Conservation (phyloP, 2,113 vertebrate species). For the Xenopus borealis region DNA sequence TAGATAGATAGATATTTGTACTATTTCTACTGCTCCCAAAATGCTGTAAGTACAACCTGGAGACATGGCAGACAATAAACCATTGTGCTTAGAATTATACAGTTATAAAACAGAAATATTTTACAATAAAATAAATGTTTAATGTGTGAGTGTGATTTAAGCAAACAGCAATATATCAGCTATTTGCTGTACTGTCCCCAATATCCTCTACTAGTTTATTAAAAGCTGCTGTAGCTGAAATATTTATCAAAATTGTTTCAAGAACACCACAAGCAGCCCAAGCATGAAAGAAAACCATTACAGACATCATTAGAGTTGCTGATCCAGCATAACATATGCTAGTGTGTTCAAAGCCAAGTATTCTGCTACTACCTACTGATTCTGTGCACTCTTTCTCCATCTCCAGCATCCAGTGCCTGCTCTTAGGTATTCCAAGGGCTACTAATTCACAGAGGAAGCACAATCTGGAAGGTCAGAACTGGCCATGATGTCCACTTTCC, state of each 20-base stretch:
- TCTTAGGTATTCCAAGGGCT: constrained; percentile 44
- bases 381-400: constrained; percentile 8
- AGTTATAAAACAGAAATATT: too few species aligned
- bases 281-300: constrained; percentile 28
- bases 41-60: too few species aligned
- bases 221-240: constrained; percentile 24
- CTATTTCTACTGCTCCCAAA: too few species aligned
- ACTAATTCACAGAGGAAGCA: constrained; percentile 47
- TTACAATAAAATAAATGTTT: too few species aligned
- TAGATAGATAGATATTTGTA: too few species aligned
- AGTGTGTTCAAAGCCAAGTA: constrained; percentile 25
- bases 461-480: constrained; percentile 61
- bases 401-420: constrained; percentile 38
- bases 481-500: constrained; percentile 59
- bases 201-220: constrained; percentile 11
- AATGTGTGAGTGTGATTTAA: too few species aligned
- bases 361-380: background rate
- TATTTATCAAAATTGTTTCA: constrained; percentile 29
- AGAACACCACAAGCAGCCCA: constrained; percentile 17
- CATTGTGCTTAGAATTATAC: too few species aligned
- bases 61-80: too few species aligned
- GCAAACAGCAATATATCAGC: too few species aligned
- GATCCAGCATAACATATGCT: constrained; percentile 33
- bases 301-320: constrained; percentile 37
- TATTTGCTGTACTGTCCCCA: too few species aligned